Conservation (phyloP, 2,888 invertebrate species). For the Bembecia ichneumoniformis region DNA sequence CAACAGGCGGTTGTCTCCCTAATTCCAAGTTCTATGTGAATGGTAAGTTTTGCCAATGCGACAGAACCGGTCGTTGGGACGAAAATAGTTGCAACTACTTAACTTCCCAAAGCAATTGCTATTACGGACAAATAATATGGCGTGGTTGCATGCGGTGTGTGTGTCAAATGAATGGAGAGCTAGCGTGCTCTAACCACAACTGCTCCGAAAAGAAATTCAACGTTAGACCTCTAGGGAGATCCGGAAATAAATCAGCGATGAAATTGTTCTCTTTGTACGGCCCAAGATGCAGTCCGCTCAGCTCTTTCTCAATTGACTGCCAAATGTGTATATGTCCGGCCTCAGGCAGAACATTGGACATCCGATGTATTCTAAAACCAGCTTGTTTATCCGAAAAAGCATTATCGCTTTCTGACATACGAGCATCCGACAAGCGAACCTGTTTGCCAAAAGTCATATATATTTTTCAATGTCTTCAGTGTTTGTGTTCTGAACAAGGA, state of each 20-base stretch:
- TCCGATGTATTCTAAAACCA: conserved; percentile 44
- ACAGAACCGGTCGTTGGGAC: conserved; percentile 36
- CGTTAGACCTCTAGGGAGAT: background rate
- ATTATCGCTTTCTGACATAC: conserved; percentile 12
- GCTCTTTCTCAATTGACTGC: conserved; percentile 50
- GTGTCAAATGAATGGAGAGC: conserved; percentile 41
- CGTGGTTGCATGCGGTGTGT: conserved; percentile 51
- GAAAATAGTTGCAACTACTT: conserved; percentile 33
- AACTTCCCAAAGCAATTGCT: conserved; percentile 30
- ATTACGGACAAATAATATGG: conserved; percentile 41
- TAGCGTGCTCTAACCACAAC: conserved; percentile 33
- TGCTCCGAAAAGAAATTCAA: conserved; percentile 20
- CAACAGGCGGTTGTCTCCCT: conserved; percentile 32
- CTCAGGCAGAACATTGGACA: conserved; percentile 39
- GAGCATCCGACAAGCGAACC: conserved; percentile 20
- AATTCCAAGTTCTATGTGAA: conserved; percentile 42
- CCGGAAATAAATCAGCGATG: background rate
- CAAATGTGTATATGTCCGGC: conserved; percentile 52
- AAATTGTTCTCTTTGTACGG: conserved; percentile 6
- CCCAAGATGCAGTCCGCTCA: conserved; percentile 42
- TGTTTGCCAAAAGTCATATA: conserved; percentile 59
- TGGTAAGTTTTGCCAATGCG: conserved; percentile 41
- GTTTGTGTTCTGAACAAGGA: conserved; percentile 47
- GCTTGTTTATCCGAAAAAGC: conserved; percentile 31
- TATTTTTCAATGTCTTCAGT: conserved; percentile 47